Evolutionary conservation across 2,797 vertebrate species (phyloP).

Genomic region (Karalla daura): DNA sequence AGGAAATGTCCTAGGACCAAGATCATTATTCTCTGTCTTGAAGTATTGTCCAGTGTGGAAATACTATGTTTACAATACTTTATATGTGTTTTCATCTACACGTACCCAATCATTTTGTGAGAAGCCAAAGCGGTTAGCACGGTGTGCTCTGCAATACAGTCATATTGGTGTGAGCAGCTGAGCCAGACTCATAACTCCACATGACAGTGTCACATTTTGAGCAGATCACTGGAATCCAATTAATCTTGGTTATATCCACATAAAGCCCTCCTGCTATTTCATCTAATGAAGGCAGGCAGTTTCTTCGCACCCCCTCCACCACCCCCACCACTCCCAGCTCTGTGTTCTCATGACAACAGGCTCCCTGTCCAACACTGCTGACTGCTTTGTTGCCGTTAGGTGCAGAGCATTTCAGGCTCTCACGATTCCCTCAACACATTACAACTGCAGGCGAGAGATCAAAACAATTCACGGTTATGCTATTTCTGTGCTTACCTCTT

Average conservation of each 20-base stretch:
- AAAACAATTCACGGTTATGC: slow-evolving; percentile 47
- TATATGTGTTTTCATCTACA: slow-evolving; percentile 27
- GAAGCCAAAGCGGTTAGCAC: slow-evolving; percentile 13
- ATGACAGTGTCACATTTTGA: slow-evolving; percentile 72
- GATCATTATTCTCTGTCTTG: background rate
- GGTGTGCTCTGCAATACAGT: slow-evolving; percentile 28
- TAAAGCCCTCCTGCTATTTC: slow-evolving; percentile 73
- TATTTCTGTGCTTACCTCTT: slow-evolving; percentile 25
- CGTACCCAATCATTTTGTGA: slow-evolving; percentile 23
- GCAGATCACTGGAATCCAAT: slow-evolving; percentile 73
- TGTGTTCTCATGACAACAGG: slow-evolving; percentile 79
- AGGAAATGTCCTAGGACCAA: no score
- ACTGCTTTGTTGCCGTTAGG: slow-evolving; percentile 66
- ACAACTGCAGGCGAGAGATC: slow-evolving; percentile 42
- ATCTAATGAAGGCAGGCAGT: slow-evolving; percentile 71
- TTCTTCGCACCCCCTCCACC: slow-evolving; percentile 26
- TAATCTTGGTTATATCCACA: slow-evolving; percentile 77
- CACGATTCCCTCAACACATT: slow-evolving; percentile 45
- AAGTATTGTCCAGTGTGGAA: background rate
- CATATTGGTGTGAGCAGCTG: slow-evolving; percentile 22
- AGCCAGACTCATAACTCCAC: slow-evolving; percentile 57
- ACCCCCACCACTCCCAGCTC: slow-evolving; percentile 25
- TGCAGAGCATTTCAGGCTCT: slow-evolving; percentile 51
- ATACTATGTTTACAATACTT: background rate
- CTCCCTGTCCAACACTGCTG: slow-evolving; percentile 63